phyloP scores from a whole-genome alignment of 2,113 vertebrate genomes.

The Microcebus griseorufus region DNA sequence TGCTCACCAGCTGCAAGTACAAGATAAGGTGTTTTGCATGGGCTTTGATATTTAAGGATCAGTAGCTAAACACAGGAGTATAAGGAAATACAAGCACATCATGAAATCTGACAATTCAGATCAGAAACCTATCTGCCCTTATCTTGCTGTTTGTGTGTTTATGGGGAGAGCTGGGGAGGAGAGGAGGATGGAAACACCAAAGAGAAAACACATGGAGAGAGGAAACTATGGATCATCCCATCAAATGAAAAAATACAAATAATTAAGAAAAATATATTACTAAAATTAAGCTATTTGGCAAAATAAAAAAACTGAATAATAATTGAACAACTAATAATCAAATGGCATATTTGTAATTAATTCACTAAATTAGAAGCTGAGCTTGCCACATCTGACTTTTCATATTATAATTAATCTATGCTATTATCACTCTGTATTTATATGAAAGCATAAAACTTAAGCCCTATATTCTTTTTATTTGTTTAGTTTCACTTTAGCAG shows the following conservation, averaged over 20 bases:
- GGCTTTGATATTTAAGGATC: not conserved
- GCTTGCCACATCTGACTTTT: not conserved
- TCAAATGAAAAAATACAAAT: not conserved
- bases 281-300: not conserved
- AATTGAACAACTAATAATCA: not conserved
- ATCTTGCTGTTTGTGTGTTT: not conserved
- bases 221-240: not conserved
- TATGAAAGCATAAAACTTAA: not conserved
- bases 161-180: not conserved
- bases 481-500: not conserved
- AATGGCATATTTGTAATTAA: not conserved
- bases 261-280: not conserved
- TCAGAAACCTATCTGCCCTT: not conserved
- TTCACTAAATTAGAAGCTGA: not conserved
- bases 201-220: accelerated
- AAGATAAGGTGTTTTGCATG: too few species aligned
- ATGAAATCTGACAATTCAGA: not conserved
- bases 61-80: not conserved
- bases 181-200: not conserved
- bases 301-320: not conserved
- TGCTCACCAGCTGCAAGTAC: not conserved
- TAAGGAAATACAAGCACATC: not conserved
- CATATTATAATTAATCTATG: not conserved
- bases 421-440: not conserved
- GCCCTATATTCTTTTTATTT: not conserved